phyloP scores from a whole-genome alignment of 1,140 invertebrate genomes.

The Drosophila albomicans region DNA sequence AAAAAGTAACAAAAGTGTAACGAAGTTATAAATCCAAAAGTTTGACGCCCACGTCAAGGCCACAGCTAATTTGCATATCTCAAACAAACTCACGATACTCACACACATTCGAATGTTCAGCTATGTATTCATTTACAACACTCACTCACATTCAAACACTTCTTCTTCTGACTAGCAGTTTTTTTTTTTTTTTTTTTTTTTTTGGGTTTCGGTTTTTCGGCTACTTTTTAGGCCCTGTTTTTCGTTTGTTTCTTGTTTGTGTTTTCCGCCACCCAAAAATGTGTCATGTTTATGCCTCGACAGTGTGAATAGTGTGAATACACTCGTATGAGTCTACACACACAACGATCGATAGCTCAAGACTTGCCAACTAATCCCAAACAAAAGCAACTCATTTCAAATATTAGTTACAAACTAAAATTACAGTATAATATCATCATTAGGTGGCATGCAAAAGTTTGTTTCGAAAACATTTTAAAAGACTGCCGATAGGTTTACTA shows the following conservation, averaged over 20 bases:
- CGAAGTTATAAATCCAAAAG: constrained; percentile 80
- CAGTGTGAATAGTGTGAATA: constrained; percentile 22
- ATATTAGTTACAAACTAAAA: background rate
- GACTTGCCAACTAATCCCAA: background rate
- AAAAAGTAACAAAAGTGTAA: constrained; percentile 75
- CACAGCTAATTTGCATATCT: constrained; percentile 81
- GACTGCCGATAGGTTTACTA: too few species aligned
- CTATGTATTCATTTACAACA: constrained; percentile 26
- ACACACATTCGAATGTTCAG: constrained; percentile 11
- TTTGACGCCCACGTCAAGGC: constrained; percentile 83
- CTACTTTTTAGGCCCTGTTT: constrained; percentile 4
- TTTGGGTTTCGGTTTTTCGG: background rate
- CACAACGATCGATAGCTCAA: constrained; percentile 11
- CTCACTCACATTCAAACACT: constrained; percentile 3
- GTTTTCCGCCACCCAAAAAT: constrained; percentile 1
- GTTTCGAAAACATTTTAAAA: background rate
- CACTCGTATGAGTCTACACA: background rate
- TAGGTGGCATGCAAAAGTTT: background rate
- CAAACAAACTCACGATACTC: constrained; percentile 53
- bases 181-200: background rate
- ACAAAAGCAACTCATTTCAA: background rate
- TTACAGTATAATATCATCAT: background rate
- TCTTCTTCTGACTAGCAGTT: constrained; percentile 1
- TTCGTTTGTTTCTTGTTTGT: background rate
- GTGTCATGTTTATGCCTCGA: constrained; percentile 7